Conservation (phyloP, 2,888 invertebrate genomes). For the Sceliomorpha sp. region DNA sequence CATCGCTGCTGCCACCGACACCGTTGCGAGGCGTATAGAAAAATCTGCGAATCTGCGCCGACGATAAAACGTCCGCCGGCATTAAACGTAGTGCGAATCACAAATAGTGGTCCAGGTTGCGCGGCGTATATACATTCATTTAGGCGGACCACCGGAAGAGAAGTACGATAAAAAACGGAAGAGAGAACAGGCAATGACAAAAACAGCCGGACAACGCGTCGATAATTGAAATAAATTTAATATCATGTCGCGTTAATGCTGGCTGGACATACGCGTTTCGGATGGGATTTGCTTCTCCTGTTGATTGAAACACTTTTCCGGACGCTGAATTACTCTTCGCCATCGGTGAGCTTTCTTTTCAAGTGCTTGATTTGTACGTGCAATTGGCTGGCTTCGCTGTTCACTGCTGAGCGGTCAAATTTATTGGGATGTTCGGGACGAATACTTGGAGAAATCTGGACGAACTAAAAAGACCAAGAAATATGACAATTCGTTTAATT, state of each 20-base stretch:
- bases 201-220: constrained; percentile 36
- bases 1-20: constrained; percentile 8
- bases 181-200: constrained; percentile 19
- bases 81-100: constrained; percentile 53
- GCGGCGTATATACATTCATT: constrained; percentile 49
- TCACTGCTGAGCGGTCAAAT: too few relatives aligned
- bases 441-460: too few relatives aligned
- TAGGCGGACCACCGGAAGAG: constrained; percentile 3
- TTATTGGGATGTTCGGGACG: too few relatives aligned
- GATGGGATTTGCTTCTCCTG: constrained; percentile 19
- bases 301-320: constrained; percentile 7
- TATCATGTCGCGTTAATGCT: constrained; percentile 24
- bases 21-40: constrained; percentile 16
- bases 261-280: constrained; percentile 21
- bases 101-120: constrained; percentile 41
- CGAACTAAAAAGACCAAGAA: too few relatives aligned
- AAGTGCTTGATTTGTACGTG: neutral
- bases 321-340: constrained; percentile 1
- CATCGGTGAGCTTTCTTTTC: neutral
- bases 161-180: constrained; percentile 22
- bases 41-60: constrained; percentile 54
- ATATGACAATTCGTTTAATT: too few relatives aligned
- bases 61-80: constrained; percentile 47
- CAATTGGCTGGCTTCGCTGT: neutral
- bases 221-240: constrained; percentile 55